Evolutionary conservation across 2,797 vertebrate species (phyloP).

Genomic region (Mormyrops attenuatus): DNA sequence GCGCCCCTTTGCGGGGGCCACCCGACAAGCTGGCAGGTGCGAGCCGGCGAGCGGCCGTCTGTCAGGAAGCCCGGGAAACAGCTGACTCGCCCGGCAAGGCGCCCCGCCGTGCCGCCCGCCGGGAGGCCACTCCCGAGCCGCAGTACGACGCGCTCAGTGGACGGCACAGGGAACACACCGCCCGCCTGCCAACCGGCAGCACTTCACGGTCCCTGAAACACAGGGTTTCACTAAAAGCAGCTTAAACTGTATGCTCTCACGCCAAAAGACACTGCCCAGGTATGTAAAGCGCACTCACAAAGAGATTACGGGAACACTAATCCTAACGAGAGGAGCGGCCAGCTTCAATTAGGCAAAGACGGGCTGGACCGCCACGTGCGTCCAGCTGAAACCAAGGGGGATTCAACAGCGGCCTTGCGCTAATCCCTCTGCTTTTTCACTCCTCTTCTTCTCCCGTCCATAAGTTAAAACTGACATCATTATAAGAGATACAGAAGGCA

Average conservation of each 20-base stretch:
- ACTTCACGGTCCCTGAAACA: neutral
- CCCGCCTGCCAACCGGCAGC: neutral
- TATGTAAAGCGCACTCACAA: neutral
- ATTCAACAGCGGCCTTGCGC: slow-evolving; percentile 3
- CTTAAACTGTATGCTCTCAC: neutral
- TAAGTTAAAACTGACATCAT: slow-evolving; percentile 29
- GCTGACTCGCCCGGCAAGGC: slow-evolving; percentile 62
- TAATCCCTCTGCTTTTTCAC: slow-evolving; percentile 24
- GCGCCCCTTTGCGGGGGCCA: neutral
- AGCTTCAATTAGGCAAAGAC: slow-evolving; percentile 33
- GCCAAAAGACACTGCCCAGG: slow-evolving; percentile 12
- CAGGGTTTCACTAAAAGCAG: slow-evolving; percentile 5
- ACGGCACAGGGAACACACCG: neutral
- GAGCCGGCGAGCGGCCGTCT: slow-evolving; percentile 38
- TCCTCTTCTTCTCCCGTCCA: slow-evolving; percentile 13
- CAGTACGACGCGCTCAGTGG: slow-evolving; percentile 25
- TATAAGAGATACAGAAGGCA: slow-evolving; percentile 29
- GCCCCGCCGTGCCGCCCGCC: slow-evolving; percentile 35
- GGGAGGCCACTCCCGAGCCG: slow-evolving; percentile 58
- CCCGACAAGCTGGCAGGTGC: neutral
- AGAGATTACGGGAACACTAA: slow-evolving; percentile 42
- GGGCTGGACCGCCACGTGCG: slow-evolving; percentile 19
- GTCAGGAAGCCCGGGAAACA: slow-evolving; percentile 41
- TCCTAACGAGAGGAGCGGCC: slow-evolving; percentile 38
- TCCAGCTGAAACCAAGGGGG: slow-evolving; percentile 19